phyloP scores from a whole-genome alignment of 1,140 invertebrate genomes.

The Aplysia californica region DNA sequence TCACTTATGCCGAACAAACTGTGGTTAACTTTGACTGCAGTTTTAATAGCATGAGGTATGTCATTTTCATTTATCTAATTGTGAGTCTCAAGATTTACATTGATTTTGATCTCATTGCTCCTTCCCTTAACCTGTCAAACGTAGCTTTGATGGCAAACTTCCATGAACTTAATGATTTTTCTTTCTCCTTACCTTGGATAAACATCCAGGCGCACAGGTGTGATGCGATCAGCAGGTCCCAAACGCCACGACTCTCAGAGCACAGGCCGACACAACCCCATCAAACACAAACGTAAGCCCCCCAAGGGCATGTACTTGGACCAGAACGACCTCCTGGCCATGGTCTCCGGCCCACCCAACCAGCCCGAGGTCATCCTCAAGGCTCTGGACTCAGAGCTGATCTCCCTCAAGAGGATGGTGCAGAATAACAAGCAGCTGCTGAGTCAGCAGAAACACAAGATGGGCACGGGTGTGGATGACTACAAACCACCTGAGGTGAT shows the following conservation, averaged over 20 bases:
- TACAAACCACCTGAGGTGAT: constrained; percentile 70
- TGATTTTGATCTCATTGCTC: no score
- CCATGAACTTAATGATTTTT: no score
- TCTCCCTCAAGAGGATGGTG: constrained; percentile 94
- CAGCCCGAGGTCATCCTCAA: constrained; percentile 87
- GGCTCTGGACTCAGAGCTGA: constrained; percentile 92
- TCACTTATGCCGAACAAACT: no score
- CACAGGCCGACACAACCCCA: constrained; percentile 64
- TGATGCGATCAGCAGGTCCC: constrained; percentile 78
- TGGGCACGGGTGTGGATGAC: constrained; percentile 78
- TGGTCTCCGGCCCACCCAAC: constrained; percentile 79
- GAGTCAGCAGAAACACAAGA: constrained; percentile 79
- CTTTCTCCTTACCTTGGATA: no score
- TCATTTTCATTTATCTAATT: no score
- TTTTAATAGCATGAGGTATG: no score
- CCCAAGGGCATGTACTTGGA: constrained; percentile 97
- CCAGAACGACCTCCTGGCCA: constrained; percentile 91
- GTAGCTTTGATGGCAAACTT: no score
- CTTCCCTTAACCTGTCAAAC: no score
- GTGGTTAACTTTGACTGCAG: no score
- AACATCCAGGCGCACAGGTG: constrained; percentile 83
- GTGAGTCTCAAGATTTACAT: no score
- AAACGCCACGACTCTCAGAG: constrained; percentile 68
- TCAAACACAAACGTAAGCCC: constrained; percentile 85
- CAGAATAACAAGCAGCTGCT: constrained; percentile 95